Conservation (phyloP, 2,888 invertebrate species). For the Chrysina gloriosa region DNA sequence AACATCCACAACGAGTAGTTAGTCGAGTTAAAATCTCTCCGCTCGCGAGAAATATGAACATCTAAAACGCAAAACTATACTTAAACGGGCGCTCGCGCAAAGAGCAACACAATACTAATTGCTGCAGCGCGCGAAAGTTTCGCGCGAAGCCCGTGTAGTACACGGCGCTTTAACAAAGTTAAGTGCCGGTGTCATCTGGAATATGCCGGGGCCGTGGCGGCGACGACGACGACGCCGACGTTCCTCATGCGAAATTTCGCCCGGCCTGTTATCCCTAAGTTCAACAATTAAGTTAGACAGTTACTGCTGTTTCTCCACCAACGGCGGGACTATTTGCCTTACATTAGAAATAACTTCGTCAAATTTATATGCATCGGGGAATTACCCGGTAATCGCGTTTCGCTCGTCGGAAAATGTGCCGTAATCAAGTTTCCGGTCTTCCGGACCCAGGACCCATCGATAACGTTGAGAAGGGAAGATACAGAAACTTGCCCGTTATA, state of each 20-base stretch:
- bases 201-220: background rate
- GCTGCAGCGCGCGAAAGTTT: slow-evolving; percentile 8
- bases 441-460: no score
- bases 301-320: slow-evolving; percentile 1
- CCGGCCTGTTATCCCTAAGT: slow-evolving; percentile 20
- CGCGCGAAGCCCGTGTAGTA: background rate
- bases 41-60: background rate
- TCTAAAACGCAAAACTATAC: background rate
- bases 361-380: slow-evolving; percentile 33
- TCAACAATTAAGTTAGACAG: slow-evolving; percentile 32
- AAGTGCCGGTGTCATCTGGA: slow-evolving; percentile 8
- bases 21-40: background rate
- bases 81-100: background rate
- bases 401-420: background rate
- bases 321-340: slow-evolving; percentile 12
- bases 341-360: slow-evolving; percentile 24
- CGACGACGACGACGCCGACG: no score
- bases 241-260: slow-evolving; percentile 16
- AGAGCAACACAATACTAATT: slow-evolving; percentile 15
- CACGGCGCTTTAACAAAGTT: slow-evolving; percentile 12
- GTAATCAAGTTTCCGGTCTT: no score
- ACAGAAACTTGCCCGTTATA: no score
- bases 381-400: slow-evolving; percentile 23
- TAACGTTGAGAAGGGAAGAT: no score
- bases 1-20: background rate